Evolutionary conservation across 2,797 vertebrate genomes (phyloP).

Genomic region (Manis crassicaudata): DNA sequence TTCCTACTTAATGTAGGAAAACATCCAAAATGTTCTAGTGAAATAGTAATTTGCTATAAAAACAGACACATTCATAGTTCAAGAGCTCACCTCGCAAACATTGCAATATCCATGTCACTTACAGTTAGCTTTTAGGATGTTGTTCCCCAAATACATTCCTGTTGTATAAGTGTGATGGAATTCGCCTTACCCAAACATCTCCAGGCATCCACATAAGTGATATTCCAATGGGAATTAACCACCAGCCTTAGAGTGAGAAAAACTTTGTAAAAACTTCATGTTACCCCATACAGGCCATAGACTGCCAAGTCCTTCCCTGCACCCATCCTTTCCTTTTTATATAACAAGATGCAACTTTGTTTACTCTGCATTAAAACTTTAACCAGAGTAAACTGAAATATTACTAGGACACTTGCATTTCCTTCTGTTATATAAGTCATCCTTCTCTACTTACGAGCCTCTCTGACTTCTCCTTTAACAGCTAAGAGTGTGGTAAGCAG

Average conservation of each 20-base stretch:
- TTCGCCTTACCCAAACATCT: background rate
- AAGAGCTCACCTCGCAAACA: background rate
- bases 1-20: conserved; percentile 66
- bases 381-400: background rate
- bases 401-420: background rate
- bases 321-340: background rate
- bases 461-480: conserved; percentile 65
- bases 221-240: background rate
- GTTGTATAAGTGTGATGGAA: background rate
- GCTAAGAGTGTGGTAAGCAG: conserved; percentile 16
- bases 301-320: background rate
- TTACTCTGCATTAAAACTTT: conserved; percentile 17
- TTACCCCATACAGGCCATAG: background rate
- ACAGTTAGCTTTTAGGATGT: background rate
- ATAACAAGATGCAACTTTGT: background rate
- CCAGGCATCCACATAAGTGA: background rate
- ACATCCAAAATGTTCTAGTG: conserved; percentile 47
- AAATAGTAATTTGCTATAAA: conserved; percentile 59
- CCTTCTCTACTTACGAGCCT: background rate
- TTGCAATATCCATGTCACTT: background rate
- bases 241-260: background rate
- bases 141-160: background rate
- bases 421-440: conserved; percentile 23
- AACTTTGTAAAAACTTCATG: background rate
- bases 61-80: conserved; percentile 8